Evolutionary conservation across 2,888 invertebrate genomes (phyloP), one percentile per base, ranked within the genome.

Genomic region (Melanchra persicariae): DNA sequence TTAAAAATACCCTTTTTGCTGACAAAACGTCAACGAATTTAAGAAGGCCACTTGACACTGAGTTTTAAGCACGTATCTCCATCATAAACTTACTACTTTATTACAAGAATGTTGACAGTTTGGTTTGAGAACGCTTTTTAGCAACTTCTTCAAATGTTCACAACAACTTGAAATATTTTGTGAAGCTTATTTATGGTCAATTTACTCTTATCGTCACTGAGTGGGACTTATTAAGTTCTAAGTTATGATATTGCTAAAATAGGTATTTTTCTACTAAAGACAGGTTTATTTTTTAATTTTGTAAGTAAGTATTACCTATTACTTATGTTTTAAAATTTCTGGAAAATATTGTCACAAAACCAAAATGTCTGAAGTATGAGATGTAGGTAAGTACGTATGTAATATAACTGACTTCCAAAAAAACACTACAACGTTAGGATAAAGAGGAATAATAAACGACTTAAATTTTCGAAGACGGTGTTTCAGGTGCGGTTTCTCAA

Each of bases 11-110:
- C n/a, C 51, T 67, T 62, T 74, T 85, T 67, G 37, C 60, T 65
- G 51, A 52, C 52, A 57, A 81, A 68, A 66, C 61, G 58, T 78
- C 55, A 52, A 62, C 45, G 34, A 72, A 82, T 67, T n/a, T 70
- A 79, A 68, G 58, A 58, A 55, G 49, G 22, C 87, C 90, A 91
- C 90, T 91, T 88, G 70, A 87, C n/a, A n/a, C 19, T 12, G 1
- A 51, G 66, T 57, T 74, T 55, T 49, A 59, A 71, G 64, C 43
- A 52, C 24, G 45, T 69, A 57, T 76, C 62, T 54, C 22, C 82
- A 83, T 84, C 91, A 83, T 93, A 93, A 93, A 93, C 85, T 74
- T 45, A 85, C 88, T 88, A 89, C 87, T 92, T 93, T 93, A 93
- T 92, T 91, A 86, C 86, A 77, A 79, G 63, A 85, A 85, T 82